Conservation (phyloP, 2,113 vertebrate genomes). For the Colius striatus region DNA sequence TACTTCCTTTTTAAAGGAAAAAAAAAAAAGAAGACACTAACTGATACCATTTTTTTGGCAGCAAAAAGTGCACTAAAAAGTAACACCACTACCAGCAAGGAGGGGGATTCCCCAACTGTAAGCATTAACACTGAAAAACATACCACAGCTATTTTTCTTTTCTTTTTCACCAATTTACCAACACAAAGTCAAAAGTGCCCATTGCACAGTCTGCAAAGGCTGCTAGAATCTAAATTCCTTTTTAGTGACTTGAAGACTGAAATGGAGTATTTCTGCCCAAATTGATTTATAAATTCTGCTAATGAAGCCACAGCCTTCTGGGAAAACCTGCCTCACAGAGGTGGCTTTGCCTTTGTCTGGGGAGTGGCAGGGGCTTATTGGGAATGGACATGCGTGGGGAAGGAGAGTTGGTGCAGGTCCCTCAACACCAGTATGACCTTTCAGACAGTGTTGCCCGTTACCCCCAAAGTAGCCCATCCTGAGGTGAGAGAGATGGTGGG, state of each 20-base stretch:
- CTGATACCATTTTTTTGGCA: constrained; percentile 10
- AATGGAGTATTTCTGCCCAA: not conserved
- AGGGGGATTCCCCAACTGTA: not conserved
- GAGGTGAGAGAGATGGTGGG: fast-evolving
- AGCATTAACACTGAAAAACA: not conserved
- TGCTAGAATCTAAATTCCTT: not conserved
- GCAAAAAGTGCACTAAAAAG: constrained; percentile 35
- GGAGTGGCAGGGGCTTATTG: fast-evolving
- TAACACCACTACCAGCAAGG: not conserved
- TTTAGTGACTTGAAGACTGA: not conserved
- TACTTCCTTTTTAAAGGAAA: not conserved
- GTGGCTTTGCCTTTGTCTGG: not conserved
- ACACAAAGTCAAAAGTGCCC: not conserved
- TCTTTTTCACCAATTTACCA: not conserved
- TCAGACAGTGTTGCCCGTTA: not conserved
- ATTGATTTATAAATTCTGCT: not conserved
- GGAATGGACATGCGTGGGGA: fast-evolving
- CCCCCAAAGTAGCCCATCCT: not conserved
- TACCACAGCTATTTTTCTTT: not conserved
- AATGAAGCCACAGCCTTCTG: not conserved
- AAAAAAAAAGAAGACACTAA: not conserved
- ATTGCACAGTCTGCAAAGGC: not conserved
- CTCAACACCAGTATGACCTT: fast-evolving
- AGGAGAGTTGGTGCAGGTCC: not conserved
- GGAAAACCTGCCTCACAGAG: fast-evolving